Base-by-base conservation (phyloP, 2,113 vertebrate genomes). In the Brachyhypopomus gauderio region DNA sequence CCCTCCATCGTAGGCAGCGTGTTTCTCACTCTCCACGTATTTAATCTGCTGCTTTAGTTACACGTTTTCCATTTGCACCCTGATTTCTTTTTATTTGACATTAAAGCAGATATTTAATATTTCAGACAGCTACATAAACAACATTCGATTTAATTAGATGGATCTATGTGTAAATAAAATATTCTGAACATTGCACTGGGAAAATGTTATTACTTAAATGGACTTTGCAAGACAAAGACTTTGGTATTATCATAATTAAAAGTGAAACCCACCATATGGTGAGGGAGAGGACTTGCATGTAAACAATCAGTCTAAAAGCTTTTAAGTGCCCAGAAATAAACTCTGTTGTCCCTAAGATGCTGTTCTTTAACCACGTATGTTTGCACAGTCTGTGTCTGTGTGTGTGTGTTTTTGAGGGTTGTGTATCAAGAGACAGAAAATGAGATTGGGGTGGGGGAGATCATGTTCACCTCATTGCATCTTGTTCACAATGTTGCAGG, bases 161-260 rank as follows among this genome's bases (percentile, higher is more conserved):
- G 72, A 55, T 86, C 77, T 90, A 63, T 36, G 14, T 48, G 45
- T 72, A 34, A 76, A 69, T 77, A 60, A 75, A 83, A 77, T 83
- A 79, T 83, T 74, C 41, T 12, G 78, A 82, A 78, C 70, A 75
- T 84, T 85, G 88, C 87, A 82, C 80, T 14, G 48, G 34, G 66
- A 72, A 91, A 91, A 91, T 89, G 88, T 88, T 92, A 93, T 94
- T 92, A 92, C 86, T 90, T 88, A 93, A 93, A 94, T 92, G 92
- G 90, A 92, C 88, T 88, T 86, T 79, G 88, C 86, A 88, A 91
- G 90, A 93, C 92, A 92, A 92, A 93, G 91, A 91, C 91, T 89
- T 76, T 83, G 85, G 91, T 93, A 90, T 93, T 92, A 93, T 90
- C 89, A 89, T 94, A 93, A 94, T 94, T 92, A 93, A 93, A 93